Percentiles rank a stretch among this genome's conserved stretches.
phyloP scores from a whole-genome alignment of 2,888 invertebrate genomes.

The Digitonthophagus gazella region DNA sequence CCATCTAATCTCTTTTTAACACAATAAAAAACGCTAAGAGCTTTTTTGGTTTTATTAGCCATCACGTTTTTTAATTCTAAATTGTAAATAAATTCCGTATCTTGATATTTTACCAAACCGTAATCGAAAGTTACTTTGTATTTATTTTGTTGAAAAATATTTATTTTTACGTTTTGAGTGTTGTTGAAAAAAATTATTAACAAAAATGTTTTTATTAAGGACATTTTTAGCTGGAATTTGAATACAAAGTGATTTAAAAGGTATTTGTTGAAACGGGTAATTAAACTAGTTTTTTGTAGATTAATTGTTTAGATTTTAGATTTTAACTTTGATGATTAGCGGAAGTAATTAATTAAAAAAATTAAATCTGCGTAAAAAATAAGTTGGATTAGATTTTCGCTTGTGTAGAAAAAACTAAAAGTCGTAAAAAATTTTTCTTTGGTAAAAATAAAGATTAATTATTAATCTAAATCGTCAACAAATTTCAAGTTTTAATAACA shows the following conservation, averaged over 20 bases:
- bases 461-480: no score
- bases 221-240: not conserved
- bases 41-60: constrained; percentile 7
- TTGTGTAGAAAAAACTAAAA: no score
- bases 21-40: not conserved
- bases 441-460: no score
- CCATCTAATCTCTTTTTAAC: constrained; percentile 4
- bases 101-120: not conserved
- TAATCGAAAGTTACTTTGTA: not conserved
- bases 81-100: not conserved
- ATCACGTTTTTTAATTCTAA: not conserved
- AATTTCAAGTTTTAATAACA: no score
- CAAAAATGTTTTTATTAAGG: not conserved
- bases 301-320: no score
- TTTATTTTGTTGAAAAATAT: not conserved
- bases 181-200: not conserved
- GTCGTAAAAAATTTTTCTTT: no score
- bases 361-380: no score
- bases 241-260: not conserved
- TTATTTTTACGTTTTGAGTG: not conserved
- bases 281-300: no score
- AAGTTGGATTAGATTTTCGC: no score
- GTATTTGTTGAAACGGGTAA: no score
- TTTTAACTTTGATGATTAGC: no score
- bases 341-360: no score